These are phyloP conservation scores for Scaptodrosophila latifasciaeformis DNA, from an alignment of 2,888 invertebrate species.

Conservation along the genomic window DNA sequence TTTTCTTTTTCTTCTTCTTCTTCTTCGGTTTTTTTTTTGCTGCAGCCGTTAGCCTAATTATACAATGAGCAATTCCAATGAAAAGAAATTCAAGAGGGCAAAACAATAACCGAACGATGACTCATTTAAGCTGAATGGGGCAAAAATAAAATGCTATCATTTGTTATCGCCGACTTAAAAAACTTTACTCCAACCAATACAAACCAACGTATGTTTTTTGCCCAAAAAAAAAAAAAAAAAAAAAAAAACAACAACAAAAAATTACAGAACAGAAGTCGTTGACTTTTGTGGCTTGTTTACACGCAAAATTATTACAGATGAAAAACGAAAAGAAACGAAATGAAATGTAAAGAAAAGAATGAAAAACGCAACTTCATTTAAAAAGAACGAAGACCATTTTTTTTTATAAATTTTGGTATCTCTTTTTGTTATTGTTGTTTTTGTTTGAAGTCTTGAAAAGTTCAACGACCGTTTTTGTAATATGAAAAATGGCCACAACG, in stretches of 20 bases:
- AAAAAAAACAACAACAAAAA: too few species aligned
- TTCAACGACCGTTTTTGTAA: slow-evolving; percentile 65
- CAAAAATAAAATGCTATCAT: slow-evolving; percentile 12
- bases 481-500: slow-evolving; percentile 28
- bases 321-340: slow-evolving; percentile 40
- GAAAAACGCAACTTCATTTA: too few species aligned
- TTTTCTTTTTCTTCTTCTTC: too few species aligned
- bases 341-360: not conserved
- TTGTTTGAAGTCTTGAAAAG: slow-evolving; percentile 30
- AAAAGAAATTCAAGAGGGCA: slow-evolving; percentile 50
- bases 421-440: too few species aligned
- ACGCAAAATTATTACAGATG: slow-evolving; percentile 67
- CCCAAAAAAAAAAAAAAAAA: too few species aligned
- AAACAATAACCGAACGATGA: slow-evolving; percentile 31
- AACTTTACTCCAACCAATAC: too few species aligned
- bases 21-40: too few species aligned
- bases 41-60: slow-evolving; percentile 58
- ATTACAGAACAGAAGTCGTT: slow-evolving; percentile 64
- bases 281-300: slow-evolving; percentile 54
- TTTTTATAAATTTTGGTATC: too few species aligned
- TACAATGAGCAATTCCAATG: slow-evolving; percentile 54
- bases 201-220: too few species aligned
- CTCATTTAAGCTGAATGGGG: too few species aligned
- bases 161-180: too few species aligned
- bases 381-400: too few species aligned